Base-by-base conservation (phyloP, 1,140 invertebrate genomes). In the Pomacea maculata region DNA sequence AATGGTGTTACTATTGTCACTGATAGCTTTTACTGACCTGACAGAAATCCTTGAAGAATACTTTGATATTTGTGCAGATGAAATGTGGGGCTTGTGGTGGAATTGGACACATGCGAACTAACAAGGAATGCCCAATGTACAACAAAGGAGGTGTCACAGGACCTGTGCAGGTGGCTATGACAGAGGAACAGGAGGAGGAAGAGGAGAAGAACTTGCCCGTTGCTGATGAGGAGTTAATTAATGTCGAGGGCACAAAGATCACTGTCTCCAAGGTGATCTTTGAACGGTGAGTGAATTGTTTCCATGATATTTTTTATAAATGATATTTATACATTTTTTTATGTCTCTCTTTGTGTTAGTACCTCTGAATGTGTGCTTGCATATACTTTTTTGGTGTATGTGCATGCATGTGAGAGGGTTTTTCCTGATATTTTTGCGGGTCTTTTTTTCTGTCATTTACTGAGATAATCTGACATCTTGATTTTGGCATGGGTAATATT, bases 81-180 rank as follows among this genome's bases (percentile, higher is more conserved):
- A 78, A 78, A 65, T 78, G 77, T 54, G 77, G 77, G 2, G 77
- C 77, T 45, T 78, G 77, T 29, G 77, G 82, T 25, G 80, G 75
- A 70, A 83, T 85, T 21, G 84, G 84, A n/a, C 84, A 85, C 78
- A 85, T 85, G 84, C 76, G 85, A 11, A 90, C 89, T 6, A 90
- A 89, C 80, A 89, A 89, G 79, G 88, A 89, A 71, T 89, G 88
- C 80, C 89, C 89, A 10, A 85, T 87, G 80, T 90, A 89, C 80
- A 87, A 85, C 77, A 87, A 86, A 71, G 80, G 70, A 1, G 81
- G 84, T 11, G 72, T 78, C 15, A 81, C 81, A 54, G 85, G 86
- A 15, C 84, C 87, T 5, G 85, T 89, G 5, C 85, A 87, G 80
- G 89, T 90, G n/a, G 89, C 89, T 76, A 90, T 90, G 89, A 90